Evolutionary conservation across 92 coral and sea anemone genomes (phyloP), one percentile per base, ranked within the genome.

Genomic region (Metridium senile): DNA sequence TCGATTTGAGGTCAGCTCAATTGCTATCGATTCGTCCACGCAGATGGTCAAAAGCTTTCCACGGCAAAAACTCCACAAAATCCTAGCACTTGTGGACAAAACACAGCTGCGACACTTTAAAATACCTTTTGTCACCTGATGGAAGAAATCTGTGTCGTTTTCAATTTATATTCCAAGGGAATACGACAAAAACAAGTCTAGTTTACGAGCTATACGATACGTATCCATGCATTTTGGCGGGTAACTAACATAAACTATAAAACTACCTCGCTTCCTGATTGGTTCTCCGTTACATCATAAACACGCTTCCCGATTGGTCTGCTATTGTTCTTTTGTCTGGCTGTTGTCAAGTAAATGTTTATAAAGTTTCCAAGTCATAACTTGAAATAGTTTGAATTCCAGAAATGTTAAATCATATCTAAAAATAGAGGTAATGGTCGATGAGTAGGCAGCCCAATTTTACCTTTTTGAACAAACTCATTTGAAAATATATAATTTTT

Each of bases 171-270:
- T 57, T 73, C 33, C 49, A 39, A 13, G 49, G 13, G 49, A 39
- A 39, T 4, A 39, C 8, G 49, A 39, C 49, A 39, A 39, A 39
- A 39, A 4, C 13, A 6, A 39, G 6, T 13, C 49, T 6, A 39
- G 49, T 39, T 39, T 4, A 20, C 11, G 54, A 25, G 68, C 56
- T 58, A 11, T 28, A 17, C 7, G 23, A 7, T 20, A 39, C 62
- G 93, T 88, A 30, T 68, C 89, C 89, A 88, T 88, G 93, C 78
- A 88, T 82, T 88, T 84, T 84, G 86, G 93, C 93, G 93, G 91
- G 97, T 92, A 82, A 86, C 97, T 82, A 92, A 86, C 88, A 89
- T 92, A 92, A 86, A 92, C 97, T 86, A 66, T 72, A 66, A 74
- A 71, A n/a, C 34, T 64, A 52, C 47, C 18, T 83, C 83, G 75